Evolutionary conservation across 2,888 invertebrate genomes (phyloP), one percentile per base, ranked within the genome.

Genomic region (Apamea sordens): DNA sequence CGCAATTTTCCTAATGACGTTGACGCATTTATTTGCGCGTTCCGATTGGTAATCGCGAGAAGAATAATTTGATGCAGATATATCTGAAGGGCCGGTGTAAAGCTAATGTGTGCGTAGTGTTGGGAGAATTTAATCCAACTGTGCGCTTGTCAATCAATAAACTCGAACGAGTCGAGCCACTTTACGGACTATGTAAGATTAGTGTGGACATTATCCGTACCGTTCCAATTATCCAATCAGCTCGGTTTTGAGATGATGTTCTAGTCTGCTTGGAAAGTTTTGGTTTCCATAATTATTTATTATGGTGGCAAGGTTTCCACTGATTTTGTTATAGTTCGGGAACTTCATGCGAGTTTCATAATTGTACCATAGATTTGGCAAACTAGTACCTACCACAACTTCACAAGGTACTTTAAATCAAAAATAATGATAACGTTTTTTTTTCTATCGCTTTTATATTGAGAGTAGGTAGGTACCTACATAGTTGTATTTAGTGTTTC

Each of bases 81-180:
- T 86, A 89, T 84, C 82, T 85, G 91, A 91, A 93, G 91, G 89
- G 89, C 88, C 90, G 90, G 91, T 93, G 93, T 94, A 92, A 92
- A 93, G 93, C 92, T 94, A 95, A 95, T 94, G 94, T 92, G 91
- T 93, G 92, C 89, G 90, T 90, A 92, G 90, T 93, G 92, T 94
- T 93, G 94, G 94, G 93, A 94, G 94, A 95, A 93, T 94, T 94
- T 94, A 95, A 95, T 95, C 94, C 94, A 94, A 94, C 93, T 94
- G 94, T 93, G 94, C 93, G 94, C 95, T 96, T 96, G 96, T 96
- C 96, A 96, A 96, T 96, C 96, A 96, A 95, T 96, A 96, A 96
- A 96, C 91, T 91, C 84, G 89, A 93, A 89, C 91, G 91, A 91
- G 93, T 92, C 90, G 91, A 91, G 91, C 89, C 94, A 93, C 93